phyloP scores from a whole-genome alignment of 2,113 vertebrate species.

The Scolopax mira region DNA sequence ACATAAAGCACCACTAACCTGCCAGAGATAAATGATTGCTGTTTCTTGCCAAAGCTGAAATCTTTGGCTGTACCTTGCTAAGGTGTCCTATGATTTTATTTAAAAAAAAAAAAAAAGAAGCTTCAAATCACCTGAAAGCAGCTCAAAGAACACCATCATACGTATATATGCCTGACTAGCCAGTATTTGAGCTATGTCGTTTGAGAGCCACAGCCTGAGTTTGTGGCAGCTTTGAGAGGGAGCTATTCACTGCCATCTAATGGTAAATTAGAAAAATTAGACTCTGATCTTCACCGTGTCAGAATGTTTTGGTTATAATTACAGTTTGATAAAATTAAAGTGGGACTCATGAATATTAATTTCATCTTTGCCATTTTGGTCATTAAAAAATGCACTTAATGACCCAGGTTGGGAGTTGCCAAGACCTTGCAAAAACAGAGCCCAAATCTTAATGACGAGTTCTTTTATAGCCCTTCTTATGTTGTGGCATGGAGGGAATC shows the following conservation, averaged over 20 bases:
- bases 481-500: neutral
- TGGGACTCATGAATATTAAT: neutral
- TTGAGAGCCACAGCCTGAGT: neutral
- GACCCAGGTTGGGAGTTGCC: neutral
- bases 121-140: neutral
- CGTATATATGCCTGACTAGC: too few species aligned
- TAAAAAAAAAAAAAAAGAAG: too few species aligned
- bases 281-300: accelerated
- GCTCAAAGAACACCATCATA: neutral
- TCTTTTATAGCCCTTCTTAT: neutral
- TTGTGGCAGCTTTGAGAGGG: neutral
- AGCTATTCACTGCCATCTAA: conserved; percentile 49
- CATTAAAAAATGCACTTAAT: neutral
- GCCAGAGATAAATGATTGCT: neutral
- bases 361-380: neutral
- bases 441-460: neutral
- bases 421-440: neutral
- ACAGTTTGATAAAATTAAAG: neutral
- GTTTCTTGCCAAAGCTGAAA: neutral
- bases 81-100: neutral
- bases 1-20: neutral
- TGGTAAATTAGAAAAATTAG: neutral
- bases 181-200: neutral
- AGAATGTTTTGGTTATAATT: neutral
- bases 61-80: neutral